Base-by-base conservation (phyloP, 2,888 invertebrate genomes). In the Autographa gamma region DNA sequence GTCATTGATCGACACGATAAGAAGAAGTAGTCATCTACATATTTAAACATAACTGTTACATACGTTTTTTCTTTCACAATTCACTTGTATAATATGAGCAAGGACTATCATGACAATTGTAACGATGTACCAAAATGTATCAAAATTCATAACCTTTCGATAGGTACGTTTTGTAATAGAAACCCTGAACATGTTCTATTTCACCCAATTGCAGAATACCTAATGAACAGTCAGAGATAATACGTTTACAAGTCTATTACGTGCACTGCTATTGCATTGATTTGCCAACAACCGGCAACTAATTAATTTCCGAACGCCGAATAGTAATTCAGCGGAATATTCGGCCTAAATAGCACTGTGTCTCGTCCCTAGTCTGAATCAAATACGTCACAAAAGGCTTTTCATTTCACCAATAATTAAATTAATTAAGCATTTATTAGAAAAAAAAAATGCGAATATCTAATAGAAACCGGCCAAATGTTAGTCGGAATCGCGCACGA, bases 261-360 rank as follows among this genome's bases (percentile, higher is more conserved):
- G 0, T 66, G 48, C 48, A 48, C 48, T 56, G 16, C 41, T 63
- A 67, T 63, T 41, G 56, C 54, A 64, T 60, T 16, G 41, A 62
- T 54, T 59, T 56, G 1, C 9, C 34, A 64, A 66, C 67, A 41
- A 63, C 58, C 48, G 48, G 19, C n/a, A 60, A 52, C 43, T 63
- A 79, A 79, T 77, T 79, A 79, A 77, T 59, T 71, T 71, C 18
- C 67, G 71, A 60, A 60, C 54, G 56, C 34, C 25, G 60, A 79
- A 74, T 74, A 43, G 52, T 67, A 74, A 65, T 70, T 79, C 66
- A 74, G 52, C 3, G 1, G 41, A 60, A 60, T 66, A 74, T 74
- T 69, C 64, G 66, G 48, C 70, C n/a, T 19, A 16, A 6, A 54
- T 48, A 11, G 8, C 25, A 63, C 63, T 66, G 38, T 16, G 34